phyloP scores from a whole-genome alignment of 2,888 invertebrate genomes.

The Drosophila villosipedis region DNA sequence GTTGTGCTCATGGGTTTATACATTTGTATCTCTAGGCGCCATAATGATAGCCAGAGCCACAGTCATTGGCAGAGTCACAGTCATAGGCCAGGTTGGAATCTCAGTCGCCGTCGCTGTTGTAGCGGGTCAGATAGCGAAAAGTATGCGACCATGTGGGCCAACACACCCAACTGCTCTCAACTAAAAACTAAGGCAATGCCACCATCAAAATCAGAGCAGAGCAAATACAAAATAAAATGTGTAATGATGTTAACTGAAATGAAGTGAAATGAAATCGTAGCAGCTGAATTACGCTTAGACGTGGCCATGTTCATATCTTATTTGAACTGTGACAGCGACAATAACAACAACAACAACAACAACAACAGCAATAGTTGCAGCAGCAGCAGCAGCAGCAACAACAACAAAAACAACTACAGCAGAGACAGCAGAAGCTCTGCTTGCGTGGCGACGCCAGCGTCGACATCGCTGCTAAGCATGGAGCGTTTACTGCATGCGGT shows the following conservation, averaged over 20 bases:
- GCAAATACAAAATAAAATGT: conserved; percentile 34
- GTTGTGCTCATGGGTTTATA: conserved; percentile 8
- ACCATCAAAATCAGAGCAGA: conserved; percentile 4
- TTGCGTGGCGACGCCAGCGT: conserved; percentile 41
- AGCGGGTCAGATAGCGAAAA: conserved; percentile 28
- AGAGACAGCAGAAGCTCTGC: conserved; percentile 32
- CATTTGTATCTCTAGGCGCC: conserved; percentile 45
- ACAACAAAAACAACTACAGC: conserved; percentile 15
- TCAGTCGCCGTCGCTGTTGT: conserved; percentile 25
- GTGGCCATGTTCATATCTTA: conserved; percentile 79
- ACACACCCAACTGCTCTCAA: conserved; percentile 14
- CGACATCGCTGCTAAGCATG: conserved; percentile 66
- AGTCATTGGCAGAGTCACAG: conserved; percentile 19
- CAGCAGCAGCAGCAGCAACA: background rate
- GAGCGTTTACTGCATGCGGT: conserved; percentile 79
- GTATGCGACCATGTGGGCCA: conserved; percentile 14
- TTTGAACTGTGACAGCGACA: conserved; percentile 68
- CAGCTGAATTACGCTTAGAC: conserved; percentile 11
- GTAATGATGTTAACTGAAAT: conserved; percentile 59
- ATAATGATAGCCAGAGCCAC: conserved; percentile 52
- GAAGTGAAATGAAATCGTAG: conserved; percentile 40
- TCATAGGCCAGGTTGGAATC: background rate
- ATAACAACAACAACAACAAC: conserved; percentile 27
- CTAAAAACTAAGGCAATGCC: conserved; percentile 10
- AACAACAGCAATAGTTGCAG: conserved; percentile 22